Evolutionary conservation across 2,113 vertebrate species (phyloP).

Genomic region (Antigone vipio): DNA sequence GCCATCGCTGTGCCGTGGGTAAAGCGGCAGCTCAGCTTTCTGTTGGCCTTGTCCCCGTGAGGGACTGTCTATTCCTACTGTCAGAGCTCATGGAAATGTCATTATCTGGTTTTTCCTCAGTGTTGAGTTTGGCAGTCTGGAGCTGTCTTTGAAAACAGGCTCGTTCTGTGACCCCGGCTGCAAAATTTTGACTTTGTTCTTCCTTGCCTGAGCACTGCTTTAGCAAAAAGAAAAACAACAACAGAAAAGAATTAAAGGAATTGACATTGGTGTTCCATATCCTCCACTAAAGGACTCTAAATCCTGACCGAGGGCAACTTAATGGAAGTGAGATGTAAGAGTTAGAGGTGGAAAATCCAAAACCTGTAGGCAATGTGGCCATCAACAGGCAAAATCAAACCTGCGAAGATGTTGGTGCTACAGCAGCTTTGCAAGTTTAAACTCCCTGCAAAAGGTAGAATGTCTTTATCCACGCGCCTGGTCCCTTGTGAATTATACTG

Average conservation of each 20-base stretch:
- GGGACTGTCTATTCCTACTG: background rate
- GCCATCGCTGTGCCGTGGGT: accelerated
- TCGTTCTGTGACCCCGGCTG: background rate
- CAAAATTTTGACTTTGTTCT: background rate
- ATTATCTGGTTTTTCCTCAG: background rate
- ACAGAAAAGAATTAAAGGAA: background rate
- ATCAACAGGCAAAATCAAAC: constrained; percentile 39
- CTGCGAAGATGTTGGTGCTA: constrained; percentile 10
- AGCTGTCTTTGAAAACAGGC: background rate
- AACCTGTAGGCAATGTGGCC: background rate
- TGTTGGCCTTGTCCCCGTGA: background rate
- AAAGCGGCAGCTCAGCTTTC: background rate
- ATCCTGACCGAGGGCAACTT: background rate
- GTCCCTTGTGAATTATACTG: constrained; percentile 70
- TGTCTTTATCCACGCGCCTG: constrained; percentile 62
- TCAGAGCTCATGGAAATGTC: background rate
- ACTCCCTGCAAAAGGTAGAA: constrained; percentile 55
- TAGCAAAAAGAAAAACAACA: background rate
- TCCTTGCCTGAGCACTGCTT: background rate
- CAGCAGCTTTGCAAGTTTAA: constrained; percentile 68
- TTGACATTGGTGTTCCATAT: background rate
- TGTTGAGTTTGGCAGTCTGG: background rate
- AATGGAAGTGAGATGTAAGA: background rate
- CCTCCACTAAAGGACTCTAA: background rate
- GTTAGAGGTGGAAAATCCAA: background rate